phyloP scores from a whole-genome alignment of 2,888 invertebrate species.

The Xestia rhomboidea region DNA sequence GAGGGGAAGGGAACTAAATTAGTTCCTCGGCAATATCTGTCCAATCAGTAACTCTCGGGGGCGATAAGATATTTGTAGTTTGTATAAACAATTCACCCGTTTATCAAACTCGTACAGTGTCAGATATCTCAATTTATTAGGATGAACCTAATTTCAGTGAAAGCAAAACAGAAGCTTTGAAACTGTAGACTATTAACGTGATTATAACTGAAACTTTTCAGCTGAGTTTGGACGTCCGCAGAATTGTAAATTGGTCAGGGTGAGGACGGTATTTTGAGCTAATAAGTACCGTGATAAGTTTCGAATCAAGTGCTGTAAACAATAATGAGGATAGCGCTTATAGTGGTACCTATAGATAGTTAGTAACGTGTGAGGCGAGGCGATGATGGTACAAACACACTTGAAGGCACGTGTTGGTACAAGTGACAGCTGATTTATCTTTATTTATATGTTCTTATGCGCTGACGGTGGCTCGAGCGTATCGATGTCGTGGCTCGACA shows the following conservation, averaged over 20 bases:
- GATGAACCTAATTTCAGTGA: constrained; percentile 8
- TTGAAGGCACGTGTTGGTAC: constrained; percentile 58
- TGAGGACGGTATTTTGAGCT: constrained; percentile 12
- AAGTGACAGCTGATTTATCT: constrained; percentile 66
- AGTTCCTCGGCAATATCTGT: constrained; percentile 50
- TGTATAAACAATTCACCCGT: constrained; percentile 33
- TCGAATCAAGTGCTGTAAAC: constrained; percentile 22
- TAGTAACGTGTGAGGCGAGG: constrained; percentile 21
- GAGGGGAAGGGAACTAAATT: constrained; percentile 53
- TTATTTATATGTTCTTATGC: constrained; percentile 54
- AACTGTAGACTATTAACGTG: constrained; percentile 28
- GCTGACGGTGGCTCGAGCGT: constrained; percentile 58
- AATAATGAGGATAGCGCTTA: constrained; percentile 26
- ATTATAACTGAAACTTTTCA: constrained; percentile 33
- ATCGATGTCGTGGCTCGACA: constrained; percentile 72
- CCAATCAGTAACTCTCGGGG: constrained; percentile 44
- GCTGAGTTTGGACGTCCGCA: constrained; percentile 14
- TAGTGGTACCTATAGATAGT: constrained; percentile 33
- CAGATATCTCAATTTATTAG: constrained; percentile 32
- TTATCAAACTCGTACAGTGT: constrained; percentile 40
- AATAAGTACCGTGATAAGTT: constrained; percentile 17
- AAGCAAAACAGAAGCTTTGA: constrained; percentile 43
- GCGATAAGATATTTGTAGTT: constrained; percentile 48
- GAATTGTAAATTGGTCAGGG: constrained; percentile 28
- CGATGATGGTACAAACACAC: constrained; percentile 30